A percentile compares a stretch with the other conserved stretches of the same genome.
phyloP scores from a whole-genome alignment of 2,113 vertebrate species.

The Vidua chalybeata region DNA sequence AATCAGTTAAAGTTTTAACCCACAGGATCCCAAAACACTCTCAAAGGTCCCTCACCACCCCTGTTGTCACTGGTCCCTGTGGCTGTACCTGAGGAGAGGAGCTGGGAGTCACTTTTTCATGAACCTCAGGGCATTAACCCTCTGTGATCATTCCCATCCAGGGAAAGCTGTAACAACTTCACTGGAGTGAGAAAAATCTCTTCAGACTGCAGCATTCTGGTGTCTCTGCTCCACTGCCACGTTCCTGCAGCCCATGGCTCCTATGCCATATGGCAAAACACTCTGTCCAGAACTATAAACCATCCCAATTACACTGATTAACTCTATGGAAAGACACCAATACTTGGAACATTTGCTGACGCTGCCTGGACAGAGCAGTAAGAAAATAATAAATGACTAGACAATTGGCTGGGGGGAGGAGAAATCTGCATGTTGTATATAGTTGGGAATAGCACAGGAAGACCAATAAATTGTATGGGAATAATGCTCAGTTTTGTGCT shows the following conservation, averaged over 20 bases:
- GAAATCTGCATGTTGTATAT: background rate
- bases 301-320: slow-evolving; percentile 60
- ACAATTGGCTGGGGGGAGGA: background rate
- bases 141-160: background rate
- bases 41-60: background rate
- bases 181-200: background rate
- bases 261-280: slow-evolving; percentile 25
- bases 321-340: slow-evolving; percentile 42
- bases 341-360: background rate
- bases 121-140: background rate
- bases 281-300: slow-evolving; percentile 25
- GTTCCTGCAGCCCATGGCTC: background rate
- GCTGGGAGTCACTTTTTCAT: background rate
- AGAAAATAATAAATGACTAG: slow-evolving; percentile 7
- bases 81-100: background rate
- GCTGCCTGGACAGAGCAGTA: background rate
- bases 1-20: slow-evolving; percentile 48
- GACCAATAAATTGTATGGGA: background rate
- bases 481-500: background rate
- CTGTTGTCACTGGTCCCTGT: background rate
- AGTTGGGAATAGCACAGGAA: background rate
- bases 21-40: background rate
- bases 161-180: background rate
- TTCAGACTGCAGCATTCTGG: slow-evolving; percentile 1
- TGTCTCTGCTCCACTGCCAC: background rate